A percentile compares a stretch with the other conserved stretches of the same genome.
Evolutionary conservation across 2,797 vertebrate species (phyloP).

Genomic region (Heterohyrax brucei): DNA sequence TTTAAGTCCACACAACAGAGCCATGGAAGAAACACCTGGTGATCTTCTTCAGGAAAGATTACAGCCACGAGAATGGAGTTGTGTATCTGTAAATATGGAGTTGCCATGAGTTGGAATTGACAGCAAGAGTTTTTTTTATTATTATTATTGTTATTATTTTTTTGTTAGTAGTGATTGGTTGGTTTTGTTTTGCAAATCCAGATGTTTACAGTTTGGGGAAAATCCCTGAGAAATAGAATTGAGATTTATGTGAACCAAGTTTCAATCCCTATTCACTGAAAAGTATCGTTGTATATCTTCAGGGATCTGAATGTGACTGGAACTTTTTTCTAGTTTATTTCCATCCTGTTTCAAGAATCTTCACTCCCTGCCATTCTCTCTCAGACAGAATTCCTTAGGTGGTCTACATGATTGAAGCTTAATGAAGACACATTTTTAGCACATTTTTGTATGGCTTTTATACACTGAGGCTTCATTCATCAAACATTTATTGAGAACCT

Average conservation of each 20-base stretch:
- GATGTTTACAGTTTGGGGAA: conserved; percentile 7
- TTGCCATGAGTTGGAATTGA: neutral
- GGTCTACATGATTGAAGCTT: neutral
- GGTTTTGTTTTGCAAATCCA: neutral
- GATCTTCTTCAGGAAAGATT: neutral
- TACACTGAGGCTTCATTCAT: neutral
- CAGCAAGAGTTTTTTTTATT: neutral
- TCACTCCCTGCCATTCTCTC: neutral
- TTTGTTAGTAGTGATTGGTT: neutral
- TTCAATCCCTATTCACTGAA: conserved; percentile 6
- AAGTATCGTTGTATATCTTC: neutral
- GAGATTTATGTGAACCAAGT: conserved; percentile 27
- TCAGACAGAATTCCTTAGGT: conserved; percentile 1
- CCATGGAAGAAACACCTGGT: neutral
- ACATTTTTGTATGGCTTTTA: neutral
- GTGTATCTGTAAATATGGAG: neutral
- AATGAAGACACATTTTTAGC: neutral
- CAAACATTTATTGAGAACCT: neutral
- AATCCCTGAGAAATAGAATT: conserved; percentile 11
- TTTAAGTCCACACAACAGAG: neutral
- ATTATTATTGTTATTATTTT: too few relatives aligned
- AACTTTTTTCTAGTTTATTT: conserved; percentile 9
- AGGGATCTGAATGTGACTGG: neutral
- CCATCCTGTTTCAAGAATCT: neutral
- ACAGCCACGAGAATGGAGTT: neutral